phyloP scores from a whole-genome alignment of 1,140 invertebrate species.

The Drosophila albomicans region DNA sequence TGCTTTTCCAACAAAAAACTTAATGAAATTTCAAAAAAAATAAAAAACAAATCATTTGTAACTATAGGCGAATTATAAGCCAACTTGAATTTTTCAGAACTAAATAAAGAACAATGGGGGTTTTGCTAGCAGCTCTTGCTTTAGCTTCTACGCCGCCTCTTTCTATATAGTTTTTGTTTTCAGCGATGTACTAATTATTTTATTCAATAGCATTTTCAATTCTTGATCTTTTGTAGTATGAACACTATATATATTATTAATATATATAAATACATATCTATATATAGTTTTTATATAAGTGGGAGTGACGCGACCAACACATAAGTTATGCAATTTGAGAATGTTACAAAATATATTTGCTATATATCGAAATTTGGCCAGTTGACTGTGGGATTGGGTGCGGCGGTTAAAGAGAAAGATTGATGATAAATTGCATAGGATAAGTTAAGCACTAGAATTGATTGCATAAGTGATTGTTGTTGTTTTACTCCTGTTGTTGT shows the following conservation, averaged over 20 bases:
- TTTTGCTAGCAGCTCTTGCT: neutral
- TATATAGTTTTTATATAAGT: neutral
- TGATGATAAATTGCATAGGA: slow-evolving; percentile 19
- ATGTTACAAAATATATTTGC: slow-evolving; percentile 46
- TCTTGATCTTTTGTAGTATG: slow-evolving; percentile 25
- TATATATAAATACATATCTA: slow-evolving; percentile 6
- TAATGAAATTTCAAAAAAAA: slow-evolving; percentile 45
- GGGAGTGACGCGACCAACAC: slow-evolving; percentile 4
- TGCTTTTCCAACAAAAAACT: slow-evolving; percentile 48
- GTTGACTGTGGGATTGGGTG: slow-evolving; percentile 1
- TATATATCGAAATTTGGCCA: slow-evolving; percentile 42
- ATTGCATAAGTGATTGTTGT: slow-evolving; percentile 6
- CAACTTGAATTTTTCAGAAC: slow-evolving; percentile 1
- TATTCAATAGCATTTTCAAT: slow-evolving; percentile 39
- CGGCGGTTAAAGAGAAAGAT: slow-evolving; percentile 1
- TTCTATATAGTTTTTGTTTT: slow-evolving; percentile 9
- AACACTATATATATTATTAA: slow-evolving; percentile 11
- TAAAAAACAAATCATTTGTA: slow-evolving; percentile 8
- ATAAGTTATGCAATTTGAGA: slow-evolving; percentile 24
- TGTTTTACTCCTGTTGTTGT: neutral
- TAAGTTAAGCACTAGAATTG: slow-evolving; percentile 19
- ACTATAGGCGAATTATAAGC: slow-evolving; percentile 11
- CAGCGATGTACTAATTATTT: slow-evolving; percentile 39
- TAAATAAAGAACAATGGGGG: slow-evolving; percentile 9
- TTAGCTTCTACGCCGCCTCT: neutral